Conservation (phyloP, 2,113 vertebrate species). For the Bolborhynchus lineola region DNA sequence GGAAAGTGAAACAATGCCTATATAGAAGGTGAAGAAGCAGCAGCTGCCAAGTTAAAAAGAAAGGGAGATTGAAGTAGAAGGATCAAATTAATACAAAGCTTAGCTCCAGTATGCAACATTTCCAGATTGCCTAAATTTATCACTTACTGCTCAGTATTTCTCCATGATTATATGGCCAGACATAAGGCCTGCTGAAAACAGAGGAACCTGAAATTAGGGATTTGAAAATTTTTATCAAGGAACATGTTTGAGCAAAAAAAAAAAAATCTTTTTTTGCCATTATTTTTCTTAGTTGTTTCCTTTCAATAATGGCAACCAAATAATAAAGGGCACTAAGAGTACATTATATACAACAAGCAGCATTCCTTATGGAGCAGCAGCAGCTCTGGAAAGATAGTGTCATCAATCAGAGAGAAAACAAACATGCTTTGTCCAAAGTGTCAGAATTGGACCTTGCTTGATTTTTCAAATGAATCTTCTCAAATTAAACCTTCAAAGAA, state of each 20-base stretch:
- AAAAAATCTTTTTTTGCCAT: neutral
- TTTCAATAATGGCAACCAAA: neutral
- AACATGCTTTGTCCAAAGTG: neutral
- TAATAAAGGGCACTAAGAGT: neutral
- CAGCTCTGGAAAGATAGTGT: neutral
- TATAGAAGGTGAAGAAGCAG: neutral
- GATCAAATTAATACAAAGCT: neutral
- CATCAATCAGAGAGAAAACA: neutral
- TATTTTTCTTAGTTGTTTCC: neutral
- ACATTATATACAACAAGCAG: neutral
- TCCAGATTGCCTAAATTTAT: neutral
- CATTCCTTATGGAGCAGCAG: neutral
- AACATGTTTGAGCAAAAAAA: neutral
- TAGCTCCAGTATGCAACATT: neutral
- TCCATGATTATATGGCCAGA: neutral
- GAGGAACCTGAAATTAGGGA: neutral
- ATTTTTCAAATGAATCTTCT: slow-evolving; percentile 34
- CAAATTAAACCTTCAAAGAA: neutral
- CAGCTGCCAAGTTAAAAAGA: neutral
- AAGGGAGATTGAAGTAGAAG: neutral
- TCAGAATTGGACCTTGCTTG: neutral
- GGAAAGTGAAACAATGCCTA: neutral
- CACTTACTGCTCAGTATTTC: neutral
- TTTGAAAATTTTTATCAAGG: neutral
- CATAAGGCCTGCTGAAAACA: neutral